Percentiles rank a stretch among this genome's conserved stretches.
phyloP scores from a whole-genome alignment of 92 coral and sea anemone genomes.

The Porites cylindrica region DNA sequence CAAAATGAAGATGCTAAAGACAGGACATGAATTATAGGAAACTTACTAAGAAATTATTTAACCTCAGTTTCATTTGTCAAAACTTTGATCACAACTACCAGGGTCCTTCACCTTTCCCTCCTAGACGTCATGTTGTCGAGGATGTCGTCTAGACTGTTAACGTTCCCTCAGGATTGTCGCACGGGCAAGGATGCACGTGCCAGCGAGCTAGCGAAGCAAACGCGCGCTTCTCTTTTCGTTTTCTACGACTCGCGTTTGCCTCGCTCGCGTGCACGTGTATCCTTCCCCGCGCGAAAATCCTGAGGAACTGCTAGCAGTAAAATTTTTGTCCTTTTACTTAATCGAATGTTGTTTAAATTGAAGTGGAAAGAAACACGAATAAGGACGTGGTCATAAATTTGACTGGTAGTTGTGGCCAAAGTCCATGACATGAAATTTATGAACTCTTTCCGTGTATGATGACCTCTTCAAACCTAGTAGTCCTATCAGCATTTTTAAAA shows the following conservation, averaged over 20 bases:
- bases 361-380: neutral
- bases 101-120: neutral
- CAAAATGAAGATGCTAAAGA: neutral
- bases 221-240: too few species aligned
- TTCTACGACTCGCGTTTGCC: too few species aligned
- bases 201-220: too few species aligned
- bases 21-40: slow-evolving; percentile 22
- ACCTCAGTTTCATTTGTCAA: neutral
- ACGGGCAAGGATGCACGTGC: too few species aligned
- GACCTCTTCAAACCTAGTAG: too few species aligned
- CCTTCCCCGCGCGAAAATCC: too few species aligned
- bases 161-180: neutral
- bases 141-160: neutral
- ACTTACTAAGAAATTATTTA: slow-evolving; percentile 2
- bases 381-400: neutral
- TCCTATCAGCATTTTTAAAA: too few species aligned
- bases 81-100: neutral
- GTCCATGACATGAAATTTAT: neutral
- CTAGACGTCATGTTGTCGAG: neutral
- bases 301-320: too few species aligned
- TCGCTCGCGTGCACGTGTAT: too few species aligned
- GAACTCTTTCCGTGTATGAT: neutral
- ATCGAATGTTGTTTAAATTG: too few species aligned
- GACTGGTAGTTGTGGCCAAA: neutral
- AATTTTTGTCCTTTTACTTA: neutral